phyloP scores from a whole-genome alignment of 2,113 vertebrate genomes.

The Takifugu flavidus region DNA sequence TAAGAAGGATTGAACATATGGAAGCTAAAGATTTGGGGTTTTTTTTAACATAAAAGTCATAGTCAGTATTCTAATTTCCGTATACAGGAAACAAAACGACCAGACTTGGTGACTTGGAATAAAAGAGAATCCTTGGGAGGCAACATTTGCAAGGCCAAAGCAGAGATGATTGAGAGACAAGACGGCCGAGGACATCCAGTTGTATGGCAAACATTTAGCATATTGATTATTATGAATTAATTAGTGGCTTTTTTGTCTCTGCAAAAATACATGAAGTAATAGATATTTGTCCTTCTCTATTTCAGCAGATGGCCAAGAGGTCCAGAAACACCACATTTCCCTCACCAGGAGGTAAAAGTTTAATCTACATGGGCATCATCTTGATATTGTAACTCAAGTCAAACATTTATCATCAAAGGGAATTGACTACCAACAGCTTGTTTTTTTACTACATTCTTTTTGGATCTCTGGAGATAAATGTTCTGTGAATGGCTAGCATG shows the following conservation, averaged over 20 bases:
- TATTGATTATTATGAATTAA: neutral
- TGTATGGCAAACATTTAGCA: conserved; percentile 36
- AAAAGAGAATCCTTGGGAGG: conserved; percentile 46
- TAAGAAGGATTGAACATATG: conserved; percentile 34
- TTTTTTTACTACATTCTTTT: too few relatives aligned
- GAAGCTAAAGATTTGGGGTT: too few relatives aligned
- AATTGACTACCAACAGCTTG: too few relatives aligned
- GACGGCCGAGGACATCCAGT: conserved; percentile 69
- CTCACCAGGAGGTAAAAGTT: conserved; percentile 34
- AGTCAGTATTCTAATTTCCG: neutral
- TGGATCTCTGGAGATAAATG: too few relatives aligned
- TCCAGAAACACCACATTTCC: conserved; percentile 13
- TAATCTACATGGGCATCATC: too few relatives aligned
- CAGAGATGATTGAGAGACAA: conserved; percentile 73
- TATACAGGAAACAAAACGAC: conserved; percentile 63
- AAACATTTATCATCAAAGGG: too few relatives aligned
- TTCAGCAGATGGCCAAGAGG: conserved; percentile 37
- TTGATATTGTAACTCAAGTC: too few relatives aligned
- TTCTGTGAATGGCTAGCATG: too few relatives aligned
- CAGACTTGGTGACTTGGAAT: conserved; percentile 74
- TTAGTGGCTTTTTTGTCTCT: neutral
- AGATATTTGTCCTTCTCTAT: neutral
- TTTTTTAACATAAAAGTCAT: neutral
- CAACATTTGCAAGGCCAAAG: conserved; percentile 65
- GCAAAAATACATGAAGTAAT: neutral